Evolutionary conservation across 2,113 vertebrate species (phyloP).

Genomic region (Shinisaurus crocodilurus): DNA sequence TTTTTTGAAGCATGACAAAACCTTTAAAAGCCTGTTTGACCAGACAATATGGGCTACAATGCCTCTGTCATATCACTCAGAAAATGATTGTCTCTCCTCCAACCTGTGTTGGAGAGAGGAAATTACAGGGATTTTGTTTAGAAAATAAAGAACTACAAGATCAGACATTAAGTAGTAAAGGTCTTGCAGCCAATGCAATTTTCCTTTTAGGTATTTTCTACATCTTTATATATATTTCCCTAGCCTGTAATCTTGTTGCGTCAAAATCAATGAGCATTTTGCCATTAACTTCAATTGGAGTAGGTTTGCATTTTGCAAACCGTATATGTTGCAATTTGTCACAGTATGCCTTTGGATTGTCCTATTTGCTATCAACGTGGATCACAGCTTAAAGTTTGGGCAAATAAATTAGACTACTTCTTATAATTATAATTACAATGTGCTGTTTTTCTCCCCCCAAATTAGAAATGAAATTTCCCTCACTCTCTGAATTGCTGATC

Average conservation of each 20-base stretch:
- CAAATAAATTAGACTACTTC: not conserved
- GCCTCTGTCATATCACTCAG: not conserved
- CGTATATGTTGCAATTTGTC: not conserved
- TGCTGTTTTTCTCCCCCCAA: not conserved
- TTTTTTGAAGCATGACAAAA: not conserved
- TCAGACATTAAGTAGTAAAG: not conserved
- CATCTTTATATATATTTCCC: not conserved
- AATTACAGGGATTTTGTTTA: not conserved
- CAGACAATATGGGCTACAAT: not conserved
- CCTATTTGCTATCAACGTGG: not conserved
- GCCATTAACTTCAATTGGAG: not conserved
- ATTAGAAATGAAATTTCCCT: not conserved
- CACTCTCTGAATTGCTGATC: not conserved
- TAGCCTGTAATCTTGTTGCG: not conserved
- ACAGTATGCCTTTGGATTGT: not conserved
- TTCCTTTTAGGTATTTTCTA: not conserved
- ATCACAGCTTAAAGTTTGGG: not conserved
- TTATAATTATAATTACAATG: not conserved
- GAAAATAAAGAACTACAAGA: not conserved
- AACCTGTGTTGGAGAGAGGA: too few species aligned
- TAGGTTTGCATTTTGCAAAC: not conserved
- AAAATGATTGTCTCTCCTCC: not conserved
- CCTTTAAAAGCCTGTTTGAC: not conserved
- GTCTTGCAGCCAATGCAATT: too few species aligned
- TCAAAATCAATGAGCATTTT: not conserved